phyloP scores from a whole-genome alignment of 2,797 vertebrate genomes.

The Crenichthys baileyi region DNA sequence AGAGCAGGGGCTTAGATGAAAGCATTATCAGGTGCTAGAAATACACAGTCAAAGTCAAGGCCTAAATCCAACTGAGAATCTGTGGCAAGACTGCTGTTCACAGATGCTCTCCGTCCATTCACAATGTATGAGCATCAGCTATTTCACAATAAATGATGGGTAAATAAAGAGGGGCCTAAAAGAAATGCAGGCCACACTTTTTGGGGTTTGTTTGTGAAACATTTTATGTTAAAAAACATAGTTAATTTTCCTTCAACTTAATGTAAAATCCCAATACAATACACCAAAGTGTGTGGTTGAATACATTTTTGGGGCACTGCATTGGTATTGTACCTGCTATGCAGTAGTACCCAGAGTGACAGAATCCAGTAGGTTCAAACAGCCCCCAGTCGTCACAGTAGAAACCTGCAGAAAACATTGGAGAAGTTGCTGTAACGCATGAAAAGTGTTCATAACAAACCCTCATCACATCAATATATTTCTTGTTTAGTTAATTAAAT shows the following conservation, averaged over 20 bases:
- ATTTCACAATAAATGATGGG: neutral
- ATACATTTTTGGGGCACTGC: neutral
- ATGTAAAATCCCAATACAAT: neutral
- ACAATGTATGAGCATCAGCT: neutral
- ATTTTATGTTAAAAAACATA: neutral
- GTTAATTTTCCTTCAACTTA: neutral
- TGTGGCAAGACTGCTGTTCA: neutral
- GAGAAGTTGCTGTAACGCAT: constrained; percentile 9
- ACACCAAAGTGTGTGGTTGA: neutral
- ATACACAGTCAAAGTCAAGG: neutral
- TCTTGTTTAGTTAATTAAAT: constrained; percentile 9
- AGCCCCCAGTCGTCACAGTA: constrained; percentile 88
- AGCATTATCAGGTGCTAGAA: neutral
- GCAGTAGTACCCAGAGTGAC: constrained; percentile 87
- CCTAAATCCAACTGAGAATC: neutral
- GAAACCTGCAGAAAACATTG: constrained; percentile 75
- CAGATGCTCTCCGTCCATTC: neutral
- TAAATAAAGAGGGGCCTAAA: neutral
- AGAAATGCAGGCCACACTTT: neutral
- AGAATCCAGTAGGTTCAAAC: constrained; percentile 84
- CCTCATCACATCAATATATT: constrained; percentile 4
- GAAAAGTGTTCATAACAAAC: constrained; percentile 10
- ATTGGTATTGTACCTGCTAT: constrained; percentile 77
- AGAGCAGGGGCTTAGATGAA: neutral
- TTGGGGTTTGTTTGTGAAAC: no score